Evolutionary conservation across 1,140 invertebrate species (phyloP).

Genomic region (Heliothis subflexa): DNA sequence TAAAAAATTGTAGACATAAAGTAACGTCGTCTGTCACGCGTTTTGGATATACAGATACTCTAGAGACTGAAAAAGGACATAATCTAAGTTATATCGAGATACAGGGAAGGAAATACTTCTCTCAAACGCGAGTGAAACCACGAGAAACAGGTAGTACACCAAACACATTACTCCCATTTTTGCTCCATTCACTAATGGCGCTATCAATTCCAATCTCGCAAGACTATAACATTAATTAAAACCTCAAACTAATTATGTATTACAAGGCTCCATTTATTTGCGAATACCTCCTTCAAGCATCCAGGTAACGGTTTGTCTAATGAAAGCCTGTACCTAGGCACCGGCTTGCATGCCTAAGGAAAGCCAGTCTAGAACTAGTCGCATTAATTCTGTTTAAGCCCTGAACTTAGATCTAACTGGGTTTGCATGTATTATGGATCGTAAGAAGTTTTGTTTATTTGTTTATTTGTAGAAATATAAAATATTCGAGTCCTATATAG

Average conservation of each 20-base stretch:
- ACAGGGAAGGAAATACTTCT: too few relatives aligned
- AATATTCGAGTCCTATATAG: too few relatives aligned
- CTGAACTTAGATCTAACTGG: conserved; percentile 9
- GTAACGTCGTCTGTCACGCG: too few relatives aligned
- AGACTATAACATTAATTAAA: neutral
- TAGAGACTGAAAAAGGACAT: too few relatives aligned
- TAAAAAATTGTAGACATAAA: too few relatives aligned
- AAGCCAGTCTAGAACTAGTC: conserved; percentile 6
- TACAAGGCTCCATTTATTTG: neutral
- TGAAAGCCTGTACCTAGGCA: conserved; percentile 5
- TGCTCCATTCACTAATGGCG: neutral
- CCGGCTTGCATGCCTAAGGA: conserved; percentile 29
- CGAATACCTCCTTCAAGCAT: neutral
- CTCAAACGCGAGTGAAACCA: too few relatives aligned
- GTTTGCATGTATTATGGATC: conserved; percentile 1
- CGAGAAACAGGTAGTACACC: too few relatives aligned
- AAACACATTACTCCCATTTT: too few relatives aligned
- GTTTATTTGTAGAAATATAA: too few relatives aligned
- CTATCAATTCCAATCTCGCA: neutral
- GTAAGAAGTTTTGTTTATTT: too few relatives aligned
- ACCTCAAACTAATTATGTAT: neutral
- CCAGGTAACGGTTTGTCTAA: neutral
- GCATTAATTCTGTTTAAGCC: conserved; percentile 24
- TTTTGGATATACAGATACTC: too few relatives aligned
- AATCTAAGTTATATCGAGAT: too few relatives aligned